phyloP scores from a whole-genome alignment of 1,140 invertebrate species.

The Meloidogyne floridensis region DNA sequence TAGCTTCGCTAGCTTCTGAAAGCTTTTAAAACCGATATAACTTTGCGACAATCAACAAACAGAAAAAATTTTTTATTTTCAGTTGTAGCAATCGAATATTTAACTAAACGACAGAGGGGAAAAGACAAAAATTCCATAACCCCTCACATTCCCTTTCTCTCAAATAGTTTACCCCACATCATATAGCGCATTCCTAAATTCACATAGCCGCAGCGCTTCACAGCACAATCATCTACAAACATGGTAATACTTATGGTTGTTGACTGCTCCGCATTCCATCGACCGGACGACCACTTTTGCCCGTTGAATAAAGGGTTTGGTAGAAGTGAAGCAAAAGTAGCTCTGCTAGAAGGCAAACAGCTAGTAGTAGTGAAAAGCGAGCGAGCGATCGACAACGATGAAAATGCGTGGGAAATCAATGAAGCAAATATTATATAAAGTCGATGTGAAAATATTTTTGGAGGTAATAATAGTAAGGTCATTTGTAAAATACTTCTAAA shows the following conservation, averaged over 20 bases:
- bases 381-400: constrained; percentile 6
- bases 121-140: constrained; percentile 5
- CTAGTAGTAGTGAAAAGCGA: not conserved
- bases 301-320: constrained; percentile 5
- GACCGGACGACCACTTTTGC: constrained; percentile 2
- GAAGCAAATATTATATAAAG: not conserved
- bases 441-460: not conserved
- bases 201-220: not conserved
- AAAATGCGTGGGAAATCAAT: constrained; percentile 7
- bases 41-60: not conserved
- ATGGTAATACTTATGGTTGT: not conserved
- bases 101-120: not conserved
- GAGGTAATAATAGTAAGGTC: not conserved
- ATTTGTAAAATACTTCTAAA: not conserved
- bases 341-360: not conserved
- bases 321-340: not conserved
- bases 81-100: not conserved
- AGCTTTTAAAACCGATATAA: not conserved
- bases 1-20: not conserved
- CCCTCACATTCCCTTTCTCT: not conserved
- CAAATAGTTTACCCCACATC: not conserved
- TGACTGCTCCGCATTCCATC: not conserved
- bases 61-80: not conserved
- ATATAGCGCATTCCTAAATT: not conserved
- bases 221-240: constrained; percentile 6